Evolutionary conservation across 2,113 vertebrate species (phyloP).

Genomic region (Hoplias malabaricus): DNA sequence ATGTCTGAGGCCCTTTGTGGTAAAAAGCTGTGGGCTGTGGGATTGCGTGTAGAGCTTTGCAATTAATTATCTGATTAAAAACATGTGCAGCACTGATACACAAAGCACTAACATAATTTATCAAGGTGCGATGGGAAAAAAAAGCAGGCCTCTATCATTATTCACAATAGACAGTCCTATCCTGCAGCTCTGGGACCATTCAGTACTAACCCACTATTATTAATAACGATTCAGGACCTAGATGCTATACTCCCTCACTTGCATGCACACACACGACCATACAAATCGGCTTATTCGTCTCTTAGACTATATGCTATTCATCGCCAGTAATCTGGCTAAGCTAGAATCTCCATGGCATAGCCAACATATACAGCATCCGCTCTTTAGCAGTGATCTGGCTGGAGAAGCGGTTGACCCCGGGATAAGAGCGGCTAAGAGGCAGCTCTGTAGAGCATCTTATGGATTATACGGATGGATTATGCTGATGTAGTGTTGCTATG

Average conservation of each 20-base stretch:
- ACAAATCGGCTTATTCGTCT: neutral
- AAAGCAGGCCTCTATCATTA: neutral
- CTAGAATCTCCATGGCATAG: neutral
- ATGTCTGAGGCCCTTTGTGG: neutral
- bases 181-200: neutral
- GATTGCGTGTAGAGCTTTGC: neutral
- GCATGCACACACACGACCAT: neutral
- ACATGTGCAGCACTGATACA: neutral
- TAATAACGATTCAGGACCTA: neutral
- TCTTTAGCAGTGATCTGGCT: neutral
- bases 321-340: neutral
- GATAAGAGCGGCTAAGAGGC: neutral
- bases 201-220: neutral
- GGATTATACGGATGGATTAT: neutral
- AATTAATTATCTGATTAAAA: conserved; percentile 17
- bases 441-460: neutral
- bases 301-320: neutral
- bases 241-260: neutral
- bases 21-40: neutral
- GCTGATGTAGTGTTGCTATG: too few relatives aligned
- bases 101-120: neutral
- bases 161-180: neutral
- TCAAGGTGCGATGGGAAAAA: neutral
- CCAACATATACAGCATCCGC: neutral
- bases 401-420: neutral